Evolutionary conservation across 2,888 invertebrate genomes (phyloP).

Genomic region (Thecophora atra): DNA sequence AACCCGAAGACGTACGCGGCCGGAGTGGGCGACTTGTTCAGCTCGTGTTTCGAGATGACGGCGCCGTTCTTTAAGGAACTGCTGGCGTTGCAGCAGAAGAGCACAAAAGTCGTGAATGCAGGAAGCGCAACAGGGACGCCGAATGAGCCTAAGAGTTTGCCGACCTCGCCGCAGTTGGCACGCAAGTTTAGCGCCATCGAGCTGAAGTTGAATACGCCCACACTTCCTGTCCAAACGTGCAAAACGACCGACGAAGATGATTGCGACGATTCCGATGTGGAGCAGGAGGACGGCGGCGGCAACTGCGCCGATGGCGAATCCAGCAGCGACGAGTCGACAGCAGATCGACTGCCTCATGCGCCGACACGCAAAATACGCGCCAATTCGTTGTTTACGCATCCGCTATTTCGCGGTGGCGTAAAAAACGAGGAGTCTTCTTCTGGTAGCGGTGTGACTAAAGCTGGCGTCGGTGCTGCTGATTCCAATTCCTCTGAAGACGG

Average conservation of each 20-base stretch:
- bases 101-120: constrained; percentile 45
- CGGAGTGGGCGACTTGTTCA: constrained; percentile 72
- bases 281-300: constrained; percentile 63
- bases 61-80: constrained; percentile 71
- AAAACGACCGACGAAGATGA: constrained; percentile 55
- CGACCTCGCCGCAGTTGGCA: constrained; percentile 67
- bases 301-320: constrained; percentile 64
- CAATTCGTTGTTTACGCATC: constrained; percentile 71
- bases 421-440: constrained; percentile 41
- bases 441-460: constrained; percentile 45
- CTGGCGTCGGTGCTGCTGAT: constrained; percentile 46
- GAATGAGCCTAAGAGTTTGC: constrained; percentile 68
- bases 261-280: constrained; percentile 55
- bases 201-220: constrained; percentile 50
- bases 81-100: constrained; percentile 59
- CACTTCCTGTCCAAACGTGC: constrained; percentile 31
- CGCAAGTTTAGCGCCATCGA: constrained; percentile 64
- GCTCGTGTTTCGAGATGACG: constrained; percentile 81
- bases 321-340: constrained; percentile 61
- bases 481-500: constrained; percentile 54
- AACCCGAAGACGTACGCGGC: constrained; percentile 67
- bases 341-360: constrained; percentile 50
- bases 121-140: constrained; percentile 38
- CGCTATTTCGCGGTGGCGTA: constrained; percentile 65
- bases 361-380: constrained; percentile 66